A percentile compares a stretch with the other conserved stretches of the same genome.
These are phyloP conservation scores for Champsocephalus gunnari DNA, from an alignment of 2,797 vertebrate genomes.

Conservation along the genomic window DNA sequence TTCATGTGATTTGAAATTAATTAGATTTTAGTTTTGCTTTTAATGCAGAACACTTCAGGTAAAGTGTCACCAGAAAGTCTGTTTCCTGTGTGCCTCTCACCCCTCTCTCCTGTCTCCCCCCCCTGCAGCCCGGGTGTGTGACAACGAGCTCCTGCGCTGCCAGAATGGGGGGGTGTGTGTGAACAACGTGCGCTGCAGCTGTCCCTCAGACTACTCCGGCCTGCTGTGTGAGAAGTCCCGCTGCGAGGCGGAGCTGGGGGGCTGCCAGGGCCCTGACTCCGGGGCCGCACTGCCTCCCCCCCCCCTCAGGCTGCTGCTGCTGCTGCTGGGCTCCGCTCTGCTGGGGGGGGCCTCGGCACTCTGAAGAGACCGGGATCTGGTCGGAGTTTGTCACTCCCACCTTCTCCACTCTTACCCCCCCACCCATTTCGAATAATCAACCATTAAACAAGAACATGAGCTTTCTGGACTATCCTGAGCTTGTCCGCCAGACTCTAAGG, in stretches of 20 bases:
- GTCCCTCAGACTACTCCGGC: constrained; percentile 88
- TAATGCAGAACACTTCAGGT: constrained; percentile 34
- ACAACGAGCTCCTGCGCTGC: constrained; percentile 95
- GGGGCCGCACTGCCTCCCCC: constrained; percentile 56
- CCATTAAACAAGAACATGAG: constrained; percentile 71
- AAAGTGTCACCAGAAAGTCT: constrained; percentile 27
- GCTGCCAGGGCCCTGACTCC: constrained; percentile 83
- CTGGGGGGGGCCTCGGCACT: constrained; percentile 76
- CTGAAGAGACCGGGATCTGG: constrained; percentile 78
- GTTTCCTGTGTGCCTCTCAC: constrained; percentile 49
- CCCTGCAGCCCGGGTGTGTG: constrained; percentile 92
- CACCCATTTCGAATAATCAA: constrained; percentile 57
- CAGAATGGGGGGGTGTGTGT: constrained; percentile 95
- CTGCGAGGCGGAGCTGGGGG: constrained; percentile 89
- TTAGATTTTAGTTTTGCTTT: background rate
- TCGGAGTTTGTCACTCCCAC: constrained; percentile 47
- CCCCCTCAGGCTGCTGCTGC: constrained; percentile 53
- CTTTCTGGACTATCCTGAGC: constrained; percentile 78
- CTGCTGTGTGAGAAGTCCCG: constrained; percentile 93
- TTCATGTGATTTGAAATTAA: background rate
- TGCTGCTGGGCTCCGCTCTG: constrained; percentile 75
- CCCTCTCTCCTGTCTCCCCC: constrained; percentile 56
- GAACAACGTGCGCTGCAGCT: constrained; percentile 92
- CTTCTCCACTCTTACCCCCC: constrained; percentile 45
- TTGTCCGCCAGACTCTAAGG: constrained; percentile 67